Evolutionary conservation across 2,113 vertebrate genomes (phyloP), one percentile per base, ranked within the genome.

Genomic region (Gavialis gangeticus): DNA sequence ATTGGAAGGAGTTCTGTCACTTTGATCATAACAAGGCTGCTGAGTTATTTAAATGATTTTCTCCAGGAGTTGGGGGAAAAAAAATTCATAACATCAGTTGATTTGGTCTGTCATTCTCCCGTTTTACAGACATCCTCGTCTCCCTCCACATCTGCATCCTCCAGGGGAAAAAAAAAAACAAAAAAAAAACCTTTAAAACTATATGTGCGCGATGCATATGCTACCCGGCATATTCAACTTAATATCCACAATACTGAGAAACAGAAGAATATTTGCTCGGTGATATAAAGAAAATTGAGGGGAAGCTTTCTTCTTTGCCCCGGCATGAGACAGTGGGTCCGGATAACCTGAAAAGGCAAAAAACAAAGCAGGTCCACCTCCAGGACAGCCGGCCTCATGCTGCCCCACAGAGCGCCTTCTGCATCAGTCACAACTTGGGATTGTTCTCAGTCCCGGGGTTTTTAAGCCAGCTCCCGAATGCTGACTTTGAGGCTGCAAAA

Each of bases 31-130:
- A 86, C 71, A 96, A 97, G 97, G 97, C 98, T 96, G 98, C 98
- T 97, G 98, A 97, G 98, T 94, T 96, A 90, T 97, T 94, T 97
- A 98, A 98, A 98, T 97, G 98, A 46, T 46, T 97, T 97, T 97
- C 87, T 92, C 91, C 91, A 90, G n/a, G 57, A 90, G 94, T 92
- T 82, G 76, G 67, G 77, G 88, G 84, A 67, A 88, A 75, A 87
- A 59, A n/a, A 64, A 54, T 3, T 75, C 46, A 3, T 82, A 46
- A 56, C 79, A 84, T 92, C 67, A 14, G 19, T 82, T 63, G 90
- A 56, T 4, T 7, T 81, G 24, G 34, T 27, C 83, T 86, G 4
- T 89, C 59, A 1, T 24, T 64, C 75, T 55, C 34, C 62, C 12
- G 12, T 85, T 91, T 27, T 77, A 34, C 79, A 79, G 84, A 89